Conservation (phyloP, 2,888 invertebrate genomes). For the Dryobota labecula region DNA sequence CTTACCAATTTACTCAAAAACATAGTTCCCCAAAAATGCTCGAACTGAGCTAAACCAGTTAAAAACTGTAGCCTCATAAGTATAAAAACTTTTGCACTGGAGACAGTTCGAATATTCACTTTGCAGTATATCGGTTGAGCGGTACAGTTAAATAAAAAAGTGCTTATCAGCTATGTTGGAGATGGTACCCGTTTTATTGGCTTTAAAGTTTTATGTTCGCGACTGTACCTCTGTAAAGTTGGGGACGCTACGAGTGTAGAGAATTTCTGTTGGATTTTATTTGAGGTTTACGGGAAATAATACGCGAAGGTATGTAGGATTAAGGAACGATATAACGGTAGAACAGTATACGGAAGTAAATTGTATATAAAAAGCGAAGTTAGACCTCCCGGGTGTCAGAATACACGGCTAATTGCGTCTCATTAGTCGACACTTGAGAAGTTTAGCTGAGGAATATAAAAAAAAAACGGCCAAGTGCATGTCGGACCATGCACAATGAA, state of each 20-base stretch:
- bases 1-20: background rate
- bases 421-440: background rate
- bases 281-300: slow-evolving; percentile 28
- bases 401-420: background rate
- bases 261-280: slow-evolving; percentile 35
- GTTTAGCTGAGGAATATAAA: too few relatives aligned
- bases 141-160: slow-evolving; percentile 85
- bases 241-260: slow-evolving; percentile 58
- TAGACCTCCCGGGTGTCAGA: background rate
- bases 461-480: too few relatives aligned
- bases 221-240: slow-evolving; percentile 73
- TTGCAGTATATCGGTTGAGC: slow-evolving; percentile 63
- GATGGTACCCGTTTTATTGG: slow-evolving; percentile 83
- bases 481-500: too few relatives aligned
- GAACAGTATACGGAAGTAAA: background rate
- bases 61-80: slow-evolving; percentile 29
- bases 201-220: slow-evolving; percentile 86
- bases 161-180: slow-evolving; percentile 86
- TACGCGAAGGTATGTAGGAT: slow-evolving; percentile 3
- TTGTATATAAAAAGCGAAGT: background rate
- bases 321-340: background rate
- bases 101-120: slow-evolving; percentile 54
- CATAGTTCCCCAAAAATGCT: slow-evolving; percentile 7
- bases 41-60: background rate
- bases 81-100: slow-evolving; percentile 37